phyloP scores from a whole-genome alignment of 92 coral and sea anemone genomes.

The Isaurus tuberculatus region DNA sequence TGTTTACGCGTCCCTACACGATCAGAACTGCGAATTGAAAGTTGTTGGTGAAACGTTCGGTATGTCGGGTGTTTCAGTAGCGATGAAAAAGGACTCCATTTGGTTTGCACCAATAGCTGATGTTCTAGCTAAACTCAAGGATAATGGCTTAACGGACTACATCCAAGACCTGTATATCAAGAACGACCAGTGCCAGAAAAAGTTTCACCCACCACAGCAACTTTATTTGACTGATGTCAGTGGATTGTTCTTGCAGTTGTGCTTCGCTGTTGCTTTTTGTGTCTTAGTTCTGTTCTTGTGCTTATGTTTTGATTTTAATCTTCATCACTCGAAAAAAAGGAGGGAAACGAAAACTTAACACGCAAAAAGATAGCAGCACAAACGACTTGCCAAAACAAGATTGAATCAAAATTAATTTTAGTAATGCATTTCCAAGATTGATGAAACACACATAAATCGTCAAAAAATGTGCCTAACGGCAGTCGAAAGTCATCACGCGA shows the following conservation, averaged over 20 bases:
- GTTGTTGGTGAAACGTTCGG: constrained; percentile 87
- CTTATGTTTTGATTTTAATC: neutral
- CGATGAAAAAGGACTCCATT: constrained; percentile 73
- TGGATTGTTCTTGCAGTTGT: constrained; percentile 81
- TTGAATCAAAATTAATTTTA: too few relatives aligned
- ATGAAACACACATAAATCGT: too few relatives aligned
- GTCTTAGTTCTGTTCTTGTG: constrained; percentile 52
- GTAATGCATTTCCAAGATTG: too few relatives aligned
- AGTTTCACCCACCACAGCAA: constrained; percentile 73
- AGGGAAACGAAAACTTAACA: neutral
- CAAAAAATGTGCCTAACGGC: too few relatives aligned
- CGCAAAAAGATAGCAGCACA: neutral
- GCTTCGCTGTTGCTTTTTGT: constrained; percentile 72
- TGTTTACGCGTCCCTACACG: constrained; percentile 75
- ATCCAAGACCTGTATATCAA: constrained; percentile 80
- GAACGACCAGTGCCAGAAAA: constrained; percentile 65
- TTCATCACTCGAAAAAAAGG: neutral
- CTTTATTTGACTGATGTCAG: constrained; percentile 75
- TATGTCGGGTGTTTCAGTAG: constrained; percentile 84
- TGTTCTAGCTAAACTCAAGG: constrained; percentile 66
- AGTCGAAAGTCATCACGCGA: too few relatives aligned
- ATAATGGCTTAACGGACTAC: constrained; percentile 79
- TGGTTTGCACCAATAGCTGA: constrained; percentile 69
- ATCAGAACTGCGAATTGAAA: constrained; percentile 72
- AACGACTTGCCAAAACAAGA: too few relatives aligned